Percentiles rank a stretch among this genome's conserved stretches.
Evolutionary conservation across 2,888 invertebrate genomes (phyloP).

Genomic region (Eupithecia tripunctaria): DNA sequence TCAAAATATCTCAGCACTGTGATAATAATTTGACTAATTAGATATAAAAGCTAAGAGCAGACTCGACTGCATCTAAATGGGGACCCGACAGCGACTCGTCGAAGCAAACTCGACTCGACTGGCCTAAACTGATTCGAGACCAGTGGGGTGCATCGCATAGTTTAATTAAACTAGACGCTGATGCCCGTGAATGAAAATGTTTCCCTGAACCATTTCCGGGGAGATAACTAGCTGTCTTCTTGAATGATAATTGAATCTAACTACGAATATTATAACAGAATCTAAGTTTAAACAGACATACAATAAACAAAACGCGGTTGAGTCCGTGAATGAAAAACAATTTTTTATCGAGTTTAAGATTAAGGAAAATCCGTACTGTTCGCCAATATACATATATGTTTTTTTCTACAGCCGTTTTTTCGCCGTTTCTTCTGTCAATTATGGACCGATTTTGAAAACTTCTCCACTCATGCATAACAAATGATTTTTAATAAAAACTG

Average conservation of each 20-base stretch:
- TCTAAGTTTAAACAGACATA: not conserved
- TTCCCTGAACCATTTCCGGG: constrained; percentile 7
- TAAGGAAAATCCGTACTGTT: no score
- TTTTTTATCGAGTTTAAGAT: no score
- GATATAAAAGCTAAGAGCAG: constrained; percentile 38
- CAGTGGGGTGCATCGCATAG: constrained; percentile 47
- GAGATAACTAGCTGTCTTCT: not conserved
- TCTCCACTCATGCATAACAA: no score
- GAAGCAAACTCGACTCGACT: constrained; percentile 42
- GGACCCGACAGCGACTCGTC: constrained; percentile 49
- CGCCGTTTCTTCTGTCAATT: no score
- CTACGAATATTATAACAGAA: no score
- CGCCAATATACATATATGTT: no score
- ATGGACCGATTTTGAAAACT: no score
- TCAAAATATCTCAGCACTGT: constrained; percentile 6
- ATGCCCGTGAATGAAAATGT: constrained; percentile 14
- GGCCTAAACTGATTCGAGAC: constrained; percentile 60
- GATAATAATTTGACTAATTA: constrained; percentile 23
- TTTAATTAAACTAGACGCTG: constrained; percentile 20
- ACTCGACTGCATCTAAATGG: constrained; percentile 48
- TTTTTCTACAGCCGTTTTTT: no score
- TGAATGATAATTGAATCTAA: not conserved
- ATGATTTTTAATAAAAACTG: no score
- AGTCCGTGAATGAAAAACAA: not conserved
- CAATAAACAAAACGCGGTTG: constrained; percentile 5